Base-by-base conservation (phyloP, 2,113 vertebrate species). In the Dasypus novemcinctus region DNA sequence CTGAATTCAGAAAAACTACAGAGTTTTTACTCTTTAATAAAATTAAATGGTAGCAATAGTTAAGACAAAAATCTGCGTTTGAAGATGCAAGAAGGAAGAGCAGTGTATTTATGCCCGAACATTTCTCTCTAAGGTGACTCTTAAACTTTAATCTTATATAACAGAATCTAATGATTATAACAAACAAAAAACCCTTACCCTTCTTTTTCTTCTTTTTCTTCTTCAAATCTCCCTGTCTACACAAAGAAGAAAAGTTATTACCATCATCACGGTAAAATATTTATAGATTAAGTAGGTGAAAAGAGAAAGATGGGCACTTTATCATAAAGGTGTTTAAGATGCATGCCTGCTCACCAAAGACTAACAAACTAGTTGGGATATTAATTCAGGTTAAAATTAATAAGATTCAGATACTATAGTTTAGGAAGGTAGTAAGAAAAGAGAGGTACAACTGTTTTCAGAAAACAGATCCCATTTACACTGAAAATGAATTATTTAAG, bases 121-220 rank as follows among this genome's bases (percentile, higher is more conserved):
- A 72, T 33, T 92, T 92, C 33, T 72, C 69, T 57, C 54, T 9
- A 87, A 61, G 33, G 25, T 63, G 57, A 36, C 23, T 88, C 23
- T 88, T 43, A 66, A 86, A 25, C 23, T 75, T 88, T 82, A 68
- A 64, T 57, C 18, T 81, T 93, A 5, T 23, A 93, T 49, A 91
- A 91, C 87, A 20, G 21, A 94, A 92, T 57, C 6, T 66, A 61
- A 84, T 84, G 10, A 81, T 43, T 82, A 23, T 20, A 29, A 80
- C 33, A n/a, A 27, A 74, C 20, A 20, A 15, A 68, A 83, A 89
- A 95, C 9, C 41, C 97, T 91, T 97, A 99, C 99, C 99, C 97
- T 99, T 99, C 98, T 99, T 99, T 95, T 99, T 99, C 87, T 99
- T 99, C 98, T 98, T 99, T 98, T 99, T 99, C 98, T 99, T 99